Conservation (phyloP, 2,113 vertebrate genomes). For the Chunga burmeisteri region DNA sequence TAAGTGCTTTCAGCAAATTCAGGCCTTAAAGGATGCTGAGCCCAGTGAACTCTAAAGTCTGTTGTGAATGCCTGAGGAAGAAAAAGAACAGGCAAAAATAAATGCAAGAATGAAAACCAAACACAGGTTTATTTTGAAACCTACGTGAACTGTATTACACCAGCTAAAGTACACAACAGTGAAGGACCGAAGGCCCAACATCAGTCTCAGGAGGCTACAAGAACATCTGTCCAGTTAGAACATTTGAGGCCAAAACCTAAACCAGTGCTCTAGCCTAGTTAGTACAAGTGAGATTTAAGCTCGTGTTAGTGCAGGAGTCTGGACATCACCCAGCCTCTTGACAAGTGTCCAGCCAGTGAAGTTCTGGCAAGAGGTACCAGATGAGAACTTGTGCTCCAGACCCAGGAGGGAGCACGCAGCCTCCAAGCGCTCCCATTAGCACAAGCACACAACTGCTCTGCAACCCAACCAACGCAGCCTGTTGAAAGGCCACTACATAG, state of each 20-base stretch:
- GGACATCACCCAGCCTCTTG: not conserved
- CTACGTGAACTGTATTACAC: not conserved
- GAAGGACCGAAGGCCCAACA: not conserved
- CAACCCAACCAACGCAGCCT: not conserved
- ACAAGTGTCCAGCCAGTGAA: not conserved
- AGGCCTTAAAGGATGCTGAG: slow-evolving; percentile 94
- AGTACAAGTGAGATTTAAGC: not conserved
- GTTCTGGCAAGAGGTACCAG: not conserved
- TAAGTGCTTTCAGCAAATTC: slow-evolving; percentile 99
- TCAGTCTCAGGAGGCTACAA: not conserved
- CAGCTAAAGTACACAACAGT: not conserved
- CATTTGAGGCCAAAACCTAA: not conserved
- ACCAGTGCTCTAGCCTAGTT: no score
- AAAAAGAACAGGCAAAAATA: not conserved
- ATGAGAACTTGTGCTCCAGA: not conserved
- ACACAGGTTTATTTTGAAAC: not conserved
- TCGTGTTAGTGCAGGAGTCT: not conserved
- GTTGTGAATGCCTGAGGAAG: slow-evolving; percentile 93
- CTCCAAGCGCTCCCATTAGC: not conserved
- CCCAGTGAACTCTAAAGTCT: slow-evolving; percentile 98
- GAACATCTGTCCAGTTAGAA: not conserved
- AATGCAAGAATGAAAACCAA: not conserved
- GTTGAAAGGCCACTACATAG: not conserved
- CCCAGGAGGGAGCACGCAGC: not conserved
- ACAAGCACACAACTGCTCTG: not conserved